These are phyloP conservation scores for Oppia nitens DNA, from an alignment of 1,140 invertebrate genomes.

Conservation along the genomic window DNA sequence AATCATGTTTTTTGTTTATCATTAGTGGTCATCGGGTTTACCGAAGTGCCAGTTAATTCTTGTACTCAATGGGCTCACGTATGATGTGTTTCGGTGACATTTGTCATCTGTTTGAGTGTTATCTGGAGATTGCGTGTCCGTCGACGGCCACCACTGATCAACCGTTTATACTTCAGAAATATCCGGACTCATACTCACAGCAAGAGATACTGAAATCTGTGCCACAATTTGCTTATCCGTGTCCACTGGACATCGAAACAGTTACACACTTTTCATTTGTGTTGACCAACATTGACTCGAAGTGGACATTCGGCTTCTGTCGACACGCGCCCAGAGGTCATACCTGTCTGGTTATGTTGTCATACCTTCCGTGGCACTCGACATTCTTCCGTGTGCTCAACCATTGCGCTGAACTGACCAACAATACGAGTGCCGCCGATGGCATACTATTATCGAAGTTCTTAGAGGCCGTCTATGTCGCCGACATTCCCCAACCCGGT, in stretches of 20 bases:
- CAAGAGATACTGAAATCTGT: conserved; percentile 54
- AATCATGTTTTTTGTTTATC: too few relatives aligned
- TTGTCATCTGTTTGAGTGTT: conserved; percentile 11
- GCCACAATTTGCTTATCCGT: conserved; percentile 68
- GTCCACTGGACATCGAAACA: conserved; percentile 43
- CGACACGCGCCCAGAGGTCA: conserved; percentile 58
- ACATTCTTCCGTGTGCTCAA: conserved; percentile 62
- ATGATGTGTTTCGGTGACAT: too few relatives aligned
- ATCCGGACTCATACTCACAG: conserved; percentile 51
- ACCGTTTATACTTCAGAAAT: conserved; percentile 56
- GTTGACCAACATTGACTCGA: conserved; percentile 74
- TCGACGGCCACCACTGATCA: conserved; percentile 16
- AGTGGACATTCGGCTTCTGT: conserved; percentile 91
- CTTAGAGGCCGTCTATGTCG: conserved; percentile 44
- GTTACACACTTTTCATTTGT: conserved; percentile 84
- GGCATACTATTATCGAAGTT: conserved; percentile 39
- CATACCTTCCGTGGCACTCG: conserved; percentile 81
- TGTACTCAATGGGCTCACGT: too few relatives aligned
- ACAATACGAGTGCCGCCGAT: too few relatives aligned
- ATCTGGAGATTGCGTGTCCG: neutral
- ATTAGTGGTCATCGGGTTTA: too few relatives aligned
- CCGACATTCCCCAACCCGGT: conserved; percentile 38
- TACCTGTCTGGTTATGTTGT: conserved; percentile 21
- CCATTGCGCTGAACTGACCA: conserved; percentile 29
- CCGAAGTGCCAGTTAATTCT: too few relatives aligned